These are phyloP conservation scores for Eulemur rubriventer DNA, from an alignment of 2,797 vertebrate species.

Conservation along the genomic window DNA sequence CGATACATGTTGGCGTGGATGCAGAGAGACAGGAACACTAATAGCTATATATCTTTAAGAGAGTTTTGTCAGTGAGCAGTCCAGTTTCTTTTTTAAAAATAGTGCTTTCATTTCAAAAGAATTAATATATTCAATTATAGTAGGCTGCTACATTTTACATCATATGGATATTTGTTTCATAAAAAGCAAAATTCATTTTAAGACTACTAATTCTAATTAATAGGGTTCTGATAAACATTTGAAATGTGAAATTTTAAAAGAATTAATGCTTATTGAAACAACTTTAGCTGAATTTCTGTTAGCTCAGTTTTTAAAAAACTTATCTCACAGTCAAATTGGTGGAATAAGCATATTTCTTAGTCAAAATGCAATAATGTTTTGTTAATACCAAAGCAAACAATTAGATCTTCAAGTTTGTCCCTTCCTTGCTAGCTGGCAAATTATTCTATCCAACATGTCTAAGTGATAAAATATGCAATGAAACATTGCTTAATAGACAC, in stretches of 20 bases:
- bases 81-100: slow-evolving; percentile 58
- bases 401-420: slow-evolving; percentile 20
- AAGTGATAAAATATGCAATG: slow-evolving; percentile 40
- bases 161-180: slow-evolving; percentile 64
- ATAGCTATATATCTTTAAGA: slow-evolving; percentile 58
- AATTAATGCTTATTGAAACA: slow-evolving; percentile 69
- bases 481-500: neutral
- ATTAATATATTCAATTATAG: slow-evolving; percentile 72
- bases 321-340: neutral
- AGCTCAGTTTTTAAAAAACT: slow-evolving; percentile 55
- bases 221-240: slow-evolving; percentile 75
- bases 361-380: slow-evolving; percentile 8
- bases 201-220: slow-evolving; percentile 73
- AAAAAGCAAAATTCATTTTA: slow-evolving; percentile 65
- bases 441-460: slow-evolving; percentile 13
- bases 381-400: slow-evolving; percentile 38
- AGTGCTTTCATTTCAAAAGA: slow-evolving; percentile 73
- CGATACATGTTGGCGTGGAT: too few species aligned
- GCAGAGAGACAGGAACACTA: too few species aligned
- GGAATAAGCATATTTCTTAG: neutral
- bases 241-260: slow-evolving; percentile 71
- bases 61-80: neutral
- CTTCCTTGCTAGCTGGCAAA: neutral
- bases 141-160: slow-evolving; percentile 74
- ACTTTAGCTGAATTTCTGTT: slow-evolving; percentile 54